Conservation (phyloP, 2,888 invertebrate species). For the Drosophila lutescens region DNA sequence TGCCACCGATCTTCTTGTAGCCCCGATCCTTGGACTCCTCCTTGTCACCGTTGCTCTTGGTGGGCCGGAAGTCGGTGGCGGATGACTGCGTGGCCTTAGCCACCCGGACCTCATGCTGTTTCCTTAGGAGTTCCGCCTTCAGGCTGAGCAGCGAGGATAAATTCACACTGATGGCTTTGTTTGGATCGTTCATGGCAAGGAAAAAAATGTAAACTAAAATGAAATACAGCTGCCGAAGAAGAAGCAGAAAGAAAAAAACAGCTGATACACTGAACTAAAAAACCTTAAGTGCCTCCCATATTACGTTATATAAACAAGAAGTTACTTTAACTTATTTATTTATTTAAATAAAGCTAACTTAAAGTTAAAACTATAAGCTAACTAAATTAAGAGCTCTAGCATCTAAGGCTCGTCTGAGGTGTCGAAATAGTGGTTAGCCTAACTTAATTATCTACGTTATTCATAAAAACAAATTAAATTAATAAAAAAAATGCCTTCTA, state of each 20-base stretch:
- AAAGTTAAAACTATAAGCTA: too few relatives aligned
- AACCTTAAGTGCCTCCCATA: too few relatives aligned
- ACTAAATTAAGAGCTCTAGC: too few relatives aligned
- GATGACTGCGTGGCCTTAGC: conserved; percentile 86
- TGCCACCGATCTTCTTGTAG: conserved; percentile 56
- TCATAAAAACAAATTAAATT: too few relatives aligned
- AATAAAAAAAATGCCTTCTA: too few relatives aligned
- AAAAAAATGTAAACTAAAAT: conserved; percentile 5
- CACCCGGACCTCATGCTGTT: conserved; percentile 92
- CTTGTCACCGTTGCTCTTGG: conserved; percentile 58
- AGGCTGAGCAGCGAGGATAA: conserved; percentile 89
- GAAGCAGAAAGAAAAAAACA: not conserved
- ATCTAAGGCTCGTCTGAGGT: too few relatives aligned
- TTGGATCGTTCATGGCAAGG: conserved; percentile 83
- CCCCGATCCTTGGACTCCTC: conserved; percentile 49
- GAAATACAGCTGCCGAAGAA: not conserved
- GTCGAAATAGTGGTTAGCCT: too few relatives aligned
- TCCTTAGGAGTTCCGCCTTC: conserved; percentile 94
- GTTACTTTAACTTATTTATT: too few relatives aligned
- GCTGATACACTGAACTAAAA: conserved; percentile 8
- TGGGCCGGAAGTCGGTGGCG: conserved; percentile 85
- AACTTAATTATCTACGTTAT: too few relatives aligned
- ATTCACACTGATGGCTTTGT: conserved; percentile 83
- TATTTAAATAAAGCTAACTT: too few relatives aligned
- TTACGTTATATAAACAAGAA: too few relatives aligned